A percentile compares a stretch with the other conserved stretches of the same genome.
Evolutionary conservation across 2,113 vertebrate genomes (phyloP).

Genomic region (Thryonomys swinderianus): DNA sequence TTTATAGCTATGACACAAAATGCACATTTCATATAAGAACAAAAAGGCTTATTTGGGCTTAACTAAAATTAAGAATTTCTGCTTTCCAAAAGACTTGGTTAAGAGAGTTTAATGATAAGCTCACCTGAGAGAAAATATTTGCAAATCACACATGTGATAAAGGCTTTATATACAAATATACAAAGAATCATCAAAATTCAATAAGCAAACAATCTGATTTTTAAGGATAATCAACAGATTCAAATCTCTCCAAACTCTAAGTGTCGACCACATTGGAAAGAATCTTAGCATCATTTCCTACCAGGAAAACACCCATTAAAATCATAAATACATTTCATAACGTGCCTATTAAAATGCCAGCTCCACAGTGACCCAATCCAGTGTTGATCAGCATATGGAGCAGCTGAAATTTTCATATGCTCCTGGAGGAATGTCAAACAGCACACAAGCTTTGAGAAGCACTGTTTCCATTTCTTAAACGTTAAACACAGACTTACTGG

Average conservation of each 20-base stretch:
- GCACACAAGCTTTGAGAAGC: background rate
- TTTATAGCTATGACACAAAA: background rate
- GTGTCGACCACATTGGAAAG: background rate
- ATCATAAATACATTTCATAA: background rate
- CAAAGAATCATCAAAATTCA: conserved; percentile 1
- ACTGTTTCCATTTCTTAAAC: background rate
- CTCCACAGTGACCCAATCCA: background rate
- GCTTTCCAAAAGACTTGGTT: background rate
- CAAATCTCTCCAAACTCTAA: background rate
- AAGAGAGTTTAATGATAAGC: background rate
- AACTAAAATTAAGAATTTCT: background rate
- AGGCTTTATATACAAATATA: background rate
- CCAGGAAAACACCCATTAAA: background rate
- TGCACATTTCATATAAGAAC: background rate
- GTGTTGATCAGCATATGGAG: background rate
- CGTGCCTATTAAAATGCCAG: background rate
- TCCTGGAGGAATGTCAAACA: background rate
- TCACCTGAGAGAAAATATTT: background rate
- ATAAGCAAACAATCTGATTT: background rate
- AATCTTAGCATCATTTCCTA: background rate
- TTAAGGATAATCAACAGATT: background rate
- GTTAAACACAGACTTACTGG: background rate
- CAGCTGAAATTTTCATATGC: background rate
- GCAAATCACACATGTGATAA: background rate
- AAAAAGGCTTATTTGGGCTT: background rate